These are phyloP conservation scores for Pyrrhosoma nymphula DNA, from an alignment of 2,888 invertebrate genomes.

Conservation along the genomic window DNA sequence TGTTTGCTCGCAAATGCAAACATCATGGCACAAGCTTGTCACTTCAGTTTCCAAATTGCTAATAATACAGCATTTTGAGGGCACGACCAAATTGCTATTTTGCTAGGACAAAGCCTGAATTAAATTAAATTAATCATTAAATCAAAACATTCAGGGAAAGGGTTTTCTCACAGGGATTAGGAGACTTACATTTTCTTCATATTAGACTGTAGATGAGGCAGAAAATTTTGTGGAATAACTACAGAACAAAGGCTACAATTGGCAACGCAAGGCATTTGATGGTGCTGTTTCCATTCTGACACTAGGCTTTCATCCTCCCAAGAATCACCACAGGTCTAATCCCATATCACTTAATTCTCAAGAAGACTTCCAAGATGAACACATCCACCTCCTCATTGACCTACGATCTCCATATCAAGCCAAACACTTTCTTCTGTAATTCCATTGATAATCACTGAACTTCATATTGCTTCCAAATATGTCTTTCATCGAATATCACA, in stretches of 20 bases:
- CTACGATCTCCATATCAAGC: not conserved
- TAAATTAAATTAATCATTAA: constrained; percentile 38
- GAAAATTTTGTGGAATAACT: constrained; percentile 38
- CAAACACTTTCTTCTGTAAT: not conserved
- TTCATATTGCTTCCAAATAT: constrained; percentile 62
- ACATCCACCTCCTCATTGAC: not conserved
- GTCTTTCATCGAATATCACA: constrained; percentile 63
- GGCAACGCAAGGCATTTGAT: constrained; percentile 67
- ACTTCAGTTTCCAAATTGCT: constrained; percentile 59
- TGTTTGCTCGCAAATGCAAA: constrained; percentile 52
- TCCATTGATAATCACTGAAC: constrained; percentile 48
- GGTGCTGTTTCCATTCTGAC: constrained; percentile 33
- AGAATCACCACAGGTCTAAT: constrained; percentile 36
- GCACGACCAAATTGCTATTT: constrained; percentile 43
- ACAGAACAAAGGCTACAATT: constrained; percentile 63
- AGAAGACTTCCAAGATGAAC: constrained; percentile 16
- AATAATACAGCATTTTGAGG: constrained; percentile 52
- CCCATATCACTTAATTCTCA: constrained; percentile 35
- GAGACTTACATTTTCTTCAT: constrained; percentile 46
- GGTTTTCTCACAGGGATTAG: constrained; percentile 35
- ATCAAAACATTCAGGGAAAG: constrained; percentile 51
- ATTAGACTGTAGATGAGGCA: constrained; percentile 56
- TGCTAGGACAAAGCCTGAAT: constrained; percentile 52
- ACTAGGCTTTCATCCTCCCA: constrained; percentile 25
- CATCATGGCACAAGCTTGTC: constrained; percentile 64